phyloP scores from a whole-genome alignment of 2,113 vertebrate genomes.

The Pyrgilauda ruficollis region DNA sequence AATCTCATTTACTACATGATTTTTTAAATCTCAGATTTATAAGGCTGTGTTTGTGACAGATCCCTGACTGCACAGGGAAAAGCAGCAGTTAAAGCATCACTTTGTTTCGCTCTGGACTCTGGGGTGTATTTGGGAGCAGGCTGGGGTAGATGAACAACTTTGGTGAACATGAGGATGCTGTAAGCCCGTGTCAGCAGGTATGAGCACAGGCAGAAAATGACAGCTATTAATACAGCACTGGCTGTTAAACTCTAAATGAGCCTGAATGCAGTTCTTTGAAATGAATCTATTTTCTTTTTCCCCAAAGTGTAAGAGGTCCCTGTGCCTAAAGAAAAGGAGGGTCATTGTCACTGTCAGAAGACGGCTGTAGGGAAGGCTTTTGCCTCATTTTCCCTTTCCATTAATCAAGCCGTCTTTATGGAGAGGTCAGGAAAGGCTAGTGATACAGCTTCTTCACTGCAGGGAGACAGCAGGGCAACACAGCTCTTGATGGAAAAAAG shows the following conservation, averaged over 20 bases:
- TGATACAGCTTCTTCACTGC: background rate
- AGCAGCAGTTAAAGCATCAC: constrained; percentile 2
- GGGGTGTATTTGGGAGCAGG: constrained; percentile 13
- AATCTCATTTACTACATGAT: background rate
- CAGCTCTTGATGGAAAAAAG: background rate
- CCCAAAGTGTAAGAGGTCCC: background rate
- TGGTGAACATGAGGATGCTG: background rate
- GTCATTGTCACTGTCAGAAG: background rate
- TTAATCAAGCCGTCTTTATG: background rate
- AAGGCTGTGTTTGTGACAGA: background rate
- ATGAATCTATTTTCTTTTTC: background rate
- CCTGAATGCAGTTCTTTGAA: constrained; percentile 26
- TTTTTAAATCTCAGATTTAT: constrained; percentile 11
- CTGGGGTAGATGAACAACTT: background rate
- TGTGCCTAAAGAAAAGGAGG: background rate
- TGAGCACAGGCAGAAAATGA: constrained; percentile 1
- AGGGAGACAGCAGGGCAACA: background rate
- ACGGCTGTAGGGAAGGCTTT: background rate
- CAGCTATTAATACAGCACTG: constrained; percentile 9
- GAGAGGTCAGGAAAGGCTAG: background rate
- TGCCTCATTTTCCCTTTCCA: background rate
- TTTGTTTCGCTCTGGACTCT: background rate
- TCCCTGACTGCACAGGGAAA: background rate
- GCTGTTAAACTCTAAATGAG: constrained; percentile 43
- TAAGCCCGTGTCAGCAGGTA: background rate